Base-by-base conservation (phyloP, 2,797 vertebrate genomes). In the Megaceryle alcyon region DNA sequence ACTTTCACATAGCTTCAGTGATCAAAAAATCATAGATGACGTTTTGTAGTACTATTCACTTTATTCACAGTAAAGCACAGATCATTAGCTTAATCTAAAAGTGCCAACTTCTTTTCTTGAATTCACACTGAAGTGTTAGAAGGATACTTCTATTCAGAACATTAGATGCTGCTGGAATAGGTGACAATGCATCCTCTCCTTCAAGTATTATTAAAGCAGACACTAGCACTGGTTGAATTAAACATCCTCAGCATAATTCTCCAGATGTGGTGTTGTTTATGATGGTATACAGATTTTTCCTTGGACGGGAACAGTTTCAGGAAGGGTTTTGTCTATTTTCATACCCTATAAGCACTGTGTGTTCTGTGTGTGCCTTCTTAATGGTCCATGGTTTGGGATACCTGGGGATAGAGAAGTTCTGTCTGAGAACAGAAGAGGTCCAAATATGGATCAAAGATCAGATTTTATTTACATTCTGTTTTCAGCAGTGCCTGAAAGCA, bases 51-150 rank as follows among this genome's bases (percentile, higher is more conserved):
- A 61, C 37, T 51, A 5, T 41, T 78, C 26, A 56, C 53, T 82
- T 80, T 81, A 73, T 91, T 90, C 77, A 69, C 26, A 82, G 73
- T n/a, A 83, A 78, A 33, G 59, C 82, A 86, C 37, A 90, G 73
- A 68, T 57, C 16, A 10, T 23, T 70, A 43, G 37, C 54, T 68
- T 87, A 84, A 93, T 43, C 69, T 59, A 29, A 64, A 94, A 94
- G 51, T 66, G 49, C 5, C 26, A 14, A 37, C 75, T 91, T 65
- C 66, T 90, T 73, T 16, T 59, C 37, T 73, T 91, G 69, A 82
- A 87, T 78, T 88, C 41, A 53, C 1, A 6, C 28, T 79, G 35
- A 90, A 84, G 31, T 68, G 33, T 64, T 75, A 63, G 56, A 86
- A 75, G 31, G 68, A 69, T 61, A 54, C 11, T 81, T 81, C 28